Evolutionary conservation across 2,888 invertebrate genomes (phyloP).

Genomic region (Petrophora chlorosata): DNA sequence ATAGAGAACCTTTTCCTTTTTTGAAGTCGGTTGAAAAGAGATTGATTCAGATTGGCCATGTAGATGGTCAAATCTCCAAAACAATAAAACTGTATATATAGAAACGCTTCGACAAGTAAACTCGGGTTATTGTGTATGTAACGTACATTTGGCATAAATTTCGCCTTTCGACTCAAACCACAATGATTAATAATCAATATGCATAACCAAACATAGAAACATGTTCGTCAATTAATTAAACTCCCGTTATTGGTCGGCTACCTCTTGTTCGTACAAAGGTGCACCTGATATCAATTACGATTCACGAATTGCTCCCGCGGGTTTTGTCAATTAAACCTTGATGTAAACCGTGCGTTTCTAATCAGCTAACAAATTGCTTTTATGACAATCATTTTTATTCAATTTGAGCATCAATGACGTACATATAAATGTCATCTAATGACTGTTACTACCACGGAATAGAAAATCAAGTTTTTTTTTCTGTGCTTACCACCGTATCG

Average conservation of each 20-base stretch:
- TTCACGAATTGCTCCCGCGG: slow-evolving; percentile 30
- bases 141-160: background rate
- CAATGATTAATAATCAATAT: background rate
- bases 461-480: no score
- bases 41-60: no score
- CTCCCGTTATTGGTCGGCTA: slow-evolving; percentile 22
- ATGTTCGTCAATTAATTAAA: slow-evolving; percentile 21
- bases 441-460: no score
- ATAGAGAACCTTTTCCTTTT: no score
- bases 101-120: no score
- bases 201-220: background rate
- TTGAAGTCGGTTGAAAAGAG: no score
- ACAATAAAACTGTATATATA: no score
- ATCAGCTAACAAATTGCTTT: slow-evolving; percentile 39
- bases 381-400: no score
- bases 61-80: no score
- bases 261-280: slow-evolving; percentile 12
- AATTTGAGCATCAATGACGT: no score
- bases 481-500: no score
- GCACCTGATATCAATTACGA: slow-evolving; percentile 36
- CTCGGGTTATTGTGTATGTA: no score
- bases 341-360: slow-evolving; percentile 36
- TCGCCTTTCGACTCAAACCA: background rate
- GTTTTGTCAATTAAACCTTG: slow-evolving; percentile 36
- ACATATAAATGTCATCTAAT: slow-evolving; percentile 33